Evolutionary conservation across 1,140 invertebrate species (phyloP).

Genomic region (Wiebesia pumilae): DNA sequence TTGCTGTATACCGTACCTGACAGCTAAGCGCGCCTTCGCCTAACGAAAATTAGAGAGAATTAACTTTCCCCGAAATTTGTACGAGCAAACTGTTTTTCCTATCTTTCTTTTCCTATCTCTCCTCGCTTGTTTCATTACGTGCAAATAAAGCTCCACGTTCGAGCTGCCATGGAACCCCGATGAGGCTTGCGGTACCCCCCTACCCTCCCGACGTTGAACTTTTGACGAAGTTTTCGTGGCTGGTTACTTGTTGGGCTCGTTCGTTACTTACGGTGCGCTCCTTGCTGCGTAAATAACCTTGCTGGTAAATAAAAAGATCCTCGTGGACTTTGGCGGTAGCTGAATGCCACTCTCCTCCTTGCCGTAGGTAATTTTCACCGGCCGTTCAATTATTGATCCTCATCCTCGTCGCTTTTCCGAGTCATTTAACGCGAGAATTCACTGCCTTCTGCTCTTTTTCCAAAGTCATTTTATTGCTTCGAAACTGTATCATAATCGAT

Average conservation of each 20-base stretch:
- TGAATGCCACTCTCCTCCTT: not conserved
- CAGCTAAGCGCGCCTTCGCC: too few relatives aligned
- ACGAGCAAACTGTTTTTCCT: not conserved
- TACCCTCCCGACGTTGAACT: not conserved
- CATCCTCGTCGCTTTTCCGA: too few relatives aligned
- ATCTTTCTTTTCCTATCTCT: not conserved
- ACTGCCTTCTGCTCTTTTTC: too few relatives aligned
- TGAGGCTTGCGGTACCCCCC: not conserved
- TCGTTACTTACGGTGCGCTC: not conserved
- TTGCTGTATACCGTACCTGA: too few relatives aligned
- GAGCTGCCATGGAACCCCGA: slow-evolving; percentile 51
- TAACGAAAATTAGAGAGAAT: too few relatives aligned
- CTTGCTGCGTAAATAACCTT: too few relatives aligned
- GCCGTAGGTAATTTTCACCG: not conserved
- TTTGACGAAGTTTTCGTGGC: not conserved
- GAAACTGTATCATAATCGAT: too few relatives aligned
- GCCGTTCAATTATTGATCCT: too few relatives aligned
- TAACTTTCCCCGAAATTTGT: not conserved
- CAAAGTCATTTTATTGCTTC: too few relatives aligned
- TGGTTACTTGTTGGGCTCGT: not conserved
- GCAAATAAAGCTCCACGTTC: slow-evolving; percentile 54
- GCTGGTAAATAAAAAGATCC: too few relatives aligned
- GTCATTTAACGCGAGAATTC: too few relatives aligned
- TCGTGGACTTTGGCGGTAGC: too few relatives aligned
- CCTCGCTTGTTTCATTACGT: slow-evolving; percentile 57